Percentiles rank a stretch among this genome's conserved stretches.
phyloP scores from a whole-genome alignment of 1,140 invertebrate genomes.

The Zelostemma sp. region DNA sequence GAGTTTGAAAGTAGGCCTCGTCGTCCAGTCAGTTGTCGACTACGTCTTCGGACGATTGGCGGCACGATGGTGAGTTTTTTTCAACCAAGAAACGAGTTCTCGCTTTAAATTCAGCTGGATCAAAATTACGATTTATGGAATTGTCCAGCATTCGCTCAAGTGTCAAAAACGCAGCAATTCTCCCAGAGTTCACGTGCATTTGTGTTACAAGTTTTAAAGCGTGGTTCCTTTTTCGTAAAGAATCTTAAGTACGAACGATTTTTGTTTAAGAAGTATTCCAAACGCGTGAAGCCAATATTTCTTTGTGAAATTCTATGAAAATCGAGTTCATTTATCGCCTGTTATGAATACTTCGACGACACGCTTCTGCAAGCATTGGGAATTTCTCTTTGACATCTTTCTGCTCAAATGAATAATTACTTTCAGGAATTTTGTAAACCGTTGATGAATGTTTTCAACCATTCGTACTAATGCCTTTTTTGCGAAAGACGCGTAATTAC shows the following conservation, averaged over 20 bases:
- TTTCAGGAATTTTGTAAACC: neutral
- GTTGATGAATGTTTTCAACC: neutral
- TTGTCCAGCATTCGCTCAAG: no score
- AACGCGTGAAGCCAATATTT: no score
- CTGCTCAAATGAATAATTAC: neutral
- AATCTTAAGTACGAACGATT: no score
- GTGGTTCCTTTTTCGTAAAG: no score
- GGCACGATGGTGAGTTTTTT: conserved; percentile 65
- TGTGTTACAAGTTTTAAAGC: no score
- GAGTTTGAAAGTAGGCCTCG: conserved; percentile 69
- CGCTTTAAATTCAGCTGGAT: neutral
- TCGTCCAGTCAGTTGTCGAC: conserved; percentile 67
- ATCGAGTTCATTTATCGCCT: conserved; percentile 15
- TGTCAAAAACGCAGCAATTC: no score
- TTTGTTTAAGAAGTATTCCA: no score
- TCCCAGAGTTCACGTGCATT: no score
- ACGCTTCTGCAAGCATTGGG: conserved; percentile 34
- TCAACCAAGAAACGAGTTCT: neutral
- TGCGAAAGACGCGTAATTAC: neutral
- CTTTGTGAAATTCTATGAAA: no score
- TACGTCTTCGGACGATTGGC: conserved; percentile 62
- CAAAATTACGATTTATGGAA: neutral
- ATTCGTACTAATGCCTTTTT: neutral
- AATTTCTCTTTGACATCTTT: conserved; percentile 37
- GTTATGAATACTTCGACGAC: conserved; percentile 14